A percentile compares a stretch with the other conserved stretches of the same genome.
phyloP scores from a whole-genome alignment of 1,140 invertebrate genomes.

The Bombus turneri region DNA sequence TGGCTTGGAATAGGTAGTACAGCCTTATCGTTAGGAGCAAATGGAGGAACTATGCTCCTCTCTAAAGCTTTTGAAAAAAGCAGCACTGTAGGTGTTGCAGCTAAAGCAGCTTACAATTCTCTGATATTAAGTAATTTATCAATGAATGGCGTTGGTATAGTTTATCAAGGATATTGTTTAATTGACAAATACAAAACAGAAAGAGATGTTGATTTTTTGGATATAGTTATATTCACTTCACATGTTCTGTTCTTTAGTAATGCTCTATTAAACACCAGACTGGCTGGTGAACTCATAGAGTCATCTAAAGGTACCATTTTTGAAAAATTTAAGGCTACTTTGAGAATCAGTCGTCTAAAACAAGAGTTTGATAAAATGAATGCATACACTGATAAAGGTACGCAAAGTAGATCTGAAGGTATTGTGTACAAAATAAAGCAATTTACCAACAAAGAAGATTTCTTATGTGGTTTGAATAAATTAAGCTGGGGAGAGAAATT shows the following conservation, averaged over 20 bases:
- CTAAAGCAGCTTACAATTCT: constrained; percentile 58
- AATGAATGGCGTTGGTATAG: constrained; percentile 49
- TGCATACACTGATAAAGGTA: too few relatives aligned
- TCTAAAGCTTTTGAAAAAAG: constrained; percentile 50
- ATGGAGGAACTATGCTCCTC: constrained; percentile 54
- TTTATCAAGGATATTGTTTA: constrained; percentile 52
- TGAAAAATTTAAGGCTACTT: background rate
- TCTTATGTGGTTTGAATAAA: background rate
- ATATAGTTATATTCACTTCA: constrained; percentile 48
- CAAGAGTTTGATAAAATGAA: background rate
- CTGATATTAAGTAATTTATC: constrained; percentile 60
- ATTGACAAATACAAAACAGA: constrained; percentile 45
- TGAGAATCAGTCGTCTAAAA: background rate
- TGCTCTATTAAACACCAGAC: constrained; percentile 52
- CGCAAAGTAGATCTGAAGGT: background rate
- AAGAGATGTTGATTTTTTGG: constrained; percentile 19
- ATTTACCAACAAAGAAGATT: background rate
- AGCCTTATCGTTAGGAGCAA: constrained; percentile 51
- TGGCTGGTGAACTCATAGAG: constrained; percentile 45
- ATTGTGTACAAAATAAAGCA: background rate
- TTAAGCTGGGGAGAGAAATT: background rate
- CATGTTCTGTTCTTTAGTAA: constrained; percentile 67
- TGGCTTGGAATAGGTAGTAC: constrained; percentile 63
- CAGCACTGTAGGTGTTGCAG: constrained; percentile 34
- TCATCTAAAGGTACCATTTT: constrained; percentile 7